Evolutionary conservation across 2,797 vertebrate genomes (phyloP), one percentile per base, ranked within the genome.

Genomic region (Rallus crepitans): DNA sequence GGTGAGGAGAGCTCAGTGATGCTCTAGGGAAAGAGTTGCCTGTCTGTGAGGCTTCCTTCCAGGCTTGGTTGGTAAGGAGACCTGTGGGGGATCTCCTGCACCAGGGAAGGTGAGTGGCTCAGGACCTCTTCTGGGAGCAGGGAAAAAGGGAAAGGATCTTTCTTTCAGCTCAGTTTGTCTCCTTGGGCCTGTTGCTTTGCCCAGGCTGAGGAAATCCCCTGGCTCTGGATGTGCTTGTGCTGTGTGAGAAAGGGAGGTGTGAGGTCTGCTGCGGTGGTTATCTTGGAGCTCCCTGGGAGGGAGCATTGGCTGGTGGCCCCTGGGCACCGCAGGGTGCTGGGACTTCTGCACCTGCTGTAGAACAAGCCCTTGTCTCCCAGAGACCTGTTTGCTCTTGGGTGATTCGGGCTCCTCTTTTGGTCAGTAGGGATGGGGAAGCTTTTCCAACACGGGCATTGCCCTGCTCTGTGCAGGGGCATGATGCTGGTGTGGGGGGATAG

Each of bases 391-490:
- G 64, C 28, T 39, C 56, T 15, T 10, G 0, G n/a, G 1, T 5
- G 7, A 2, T 19, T 20, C 7, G 15, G 20, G 15, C 6, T 27
- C 18, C 19, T 20, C 27, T 56, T 35, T 28, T 6, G 59, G 18
- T 31, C 18, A 3, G 30, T 2, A 15, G 30, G 31, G 47, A 6
- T 12, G 25, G 31, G 31, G 24, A 37, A 21, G 17, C 0, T 15
- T 56, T 60, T 12, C 12, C 7, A 4, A 13, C 28, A 9, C 1
- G 1, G 17, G 40, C 6, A 2, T 25, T 23, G 1, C 30, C 40
- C 21, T 7, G 9, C 56, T 48, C 20, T 2, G 0, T 10, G 52
- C 14, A 5, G 39, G 47, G 61, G 3, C 1, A 2, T 0, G 5
- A 6, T 1, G 27, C 27, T 7, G 56, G 33, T 8, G 42, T 33